Conservation (phyloP, 1,140 invertebrate species). For the Drosophila ogumai region DNA sequence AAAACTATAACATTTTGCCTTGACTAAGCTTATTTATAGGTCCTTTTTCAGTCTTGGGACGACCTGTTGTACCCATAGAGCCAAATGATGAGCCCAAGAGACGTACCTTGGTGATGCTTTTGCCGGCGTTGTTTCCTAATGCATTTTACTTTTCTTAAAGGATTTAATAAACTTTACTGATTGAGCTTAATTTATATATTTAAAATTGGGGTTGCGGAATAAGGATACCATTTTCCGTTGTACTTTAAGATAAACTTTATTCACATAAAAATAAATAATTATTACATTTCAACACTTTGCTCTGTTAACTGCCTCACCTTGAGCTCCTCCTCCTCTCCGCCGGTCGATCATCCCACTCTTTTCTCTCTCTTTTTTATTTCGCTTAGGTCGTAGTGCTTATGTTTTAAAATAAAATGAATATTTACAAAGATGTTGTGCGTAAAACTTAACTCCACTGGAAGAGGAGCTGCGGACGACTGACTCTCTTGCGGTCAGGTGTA, state of each 20-base stretch:
- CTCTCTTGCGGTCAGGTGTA: conserved; percentile 22
- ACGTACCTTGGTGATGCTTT: conserved; percentile 3
- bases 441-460: conserved; percentile 59
- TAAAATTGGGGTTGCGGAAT: neutral
- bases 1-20: neutral
- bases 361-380: conserved; percentile 36
- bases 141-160: neutral
- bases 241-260: conserved; percentile 80
- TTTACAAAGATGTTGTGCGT: conserved; percentile 76
- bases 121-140: conserved; percentile 15
- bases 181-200: neutral
- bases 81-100: neutral
- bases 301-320: conserved; percentile 48
- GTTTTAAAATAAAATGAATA: conserved; percentile 71
- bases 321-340: conserved; percentile 16
- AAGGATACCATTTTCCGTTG: conserved; percentile 5
- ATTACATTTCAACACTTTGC: conserved; percentile 69
- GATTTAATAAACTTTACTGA: conserved; percentile 6
- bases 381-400: conserved; percentile 59
- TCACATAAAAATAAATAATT: conserved; percentile 83
- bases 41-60: neutral
- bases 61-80: conserved; percentile 8
- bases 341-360: conserved; percentile 26
- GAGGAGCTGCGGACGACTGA: conserved; percentile 27
- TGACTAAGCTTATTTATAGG: neutral